Evolutionary conservation across 2,888 invertebrate genomes (phyloP), one percentile per base, ranked within the genome.

Genomic region (Steinernema hermaphroditum): DNA sequence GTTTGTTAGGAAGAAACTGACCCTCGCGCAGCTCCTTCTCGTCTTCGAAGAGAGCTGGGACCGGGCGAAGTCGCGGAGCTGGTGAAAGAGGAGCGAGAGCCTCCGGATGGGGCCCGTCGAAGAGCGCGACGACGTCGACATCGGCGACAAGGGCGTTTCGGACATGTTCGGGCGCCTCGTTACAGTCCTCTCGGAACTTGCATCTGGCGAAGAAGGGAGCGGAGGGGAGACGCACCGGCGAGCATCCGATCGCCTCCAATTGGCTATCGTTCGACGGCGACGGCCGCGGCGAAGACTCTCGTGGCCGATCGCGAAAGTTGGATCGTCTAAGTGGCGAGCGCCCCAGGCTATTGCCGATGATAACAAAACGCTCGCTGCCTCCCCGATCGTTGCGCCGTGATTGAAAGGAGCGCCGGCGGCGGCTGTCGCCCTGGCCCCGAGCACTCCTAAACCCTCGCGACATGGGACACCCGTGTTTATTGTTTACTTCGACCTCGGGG

Each of bases 301-400:
- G 54, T 22, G 6, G 9, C 12, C 32, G 62, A 62, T 62, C 62
- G 50, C 62, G 32, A 62, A 62, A 62, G 62, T 62, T 62, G 62
- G 62, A 62, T 62, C 62, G 27, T 34, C 27, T 24, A 62, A 62
- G 62, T 62, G 62, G 32, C 34, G 62, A 62, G 62, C 62, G 62
- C 62, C 34, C 62, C 8, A 29, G 62, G 54, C 54, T 22, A 54
- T 54, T 22, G 54, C 8, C 62, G 62, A 62, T 32, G 62, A 62
- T 62, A 62, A 62, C 62, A 29, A 62, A 62, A 34, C 62, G 32
- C 62, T n/a, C 34, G 32, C 62, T 32, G 27, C 32, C 22, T 54
- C 24, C 27, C 32, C 29, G 29, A 29, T 62, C 62, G 62, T 14
- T 6, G 29, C 29, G 62, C 27, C 62, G 62, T 62, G 62, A 62